Percentiles rank a stretch among this genome's conserved stretches.
Conservation (phyloP, 2,888 invertebrate species). For the Archips crataeganus region DNA sequence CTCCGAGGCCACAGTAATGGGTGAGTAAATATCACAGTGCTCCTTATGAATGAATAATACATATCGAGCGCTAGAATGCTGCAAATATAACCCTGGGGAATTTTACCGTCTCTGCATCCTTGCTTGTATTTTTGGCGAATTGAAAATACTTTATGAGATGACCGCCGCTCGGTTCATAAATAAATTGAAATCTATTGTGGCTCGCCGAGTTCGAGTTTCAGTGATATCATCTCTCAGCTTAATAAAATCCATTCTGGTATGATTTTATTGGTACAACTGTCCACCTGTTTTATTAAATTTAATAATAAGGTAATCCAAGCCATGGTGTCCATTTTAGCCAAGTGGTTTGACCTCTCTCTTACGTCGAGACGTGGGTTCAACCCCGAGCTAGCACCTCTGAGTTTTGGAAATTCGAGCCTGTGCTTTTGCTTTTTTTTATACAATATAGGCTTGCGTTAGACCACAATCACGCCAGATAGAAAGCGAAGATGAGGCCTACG, state of each 20-base stretch:
- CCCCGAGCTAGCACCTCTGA: too few relatives aligned
- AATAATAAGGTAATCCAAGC: neutral
- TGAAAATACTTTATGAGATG: slow-evolving; percentile 43
- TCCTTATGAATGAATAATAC: slow-evolving; percentile 81
- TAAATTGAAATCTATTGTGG: slow-evolving; percentile 22
- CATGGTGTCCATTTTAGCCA: neutral
- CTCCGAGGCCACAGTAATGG: slow-evolving; percentile 74
- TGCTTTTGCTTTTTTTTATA: too few relatives aligned
- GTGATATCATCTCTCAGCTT: neutral
- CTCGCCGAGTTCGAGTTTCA: neutral
- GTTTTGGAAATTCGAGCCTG: too few relatives aligned
- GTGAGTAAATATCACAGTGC: slow-evolving; percentile 79
- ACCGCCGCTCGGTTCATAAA: slow-evolving; percentile 6
- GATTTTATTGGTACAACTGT: neutral
- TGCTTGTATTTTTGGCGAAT: slow-evolving; percentile 50
- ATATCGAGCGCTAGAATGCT: slow-evolving; percentile 65
- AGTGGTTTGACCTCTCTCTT: too few relatives aligned
- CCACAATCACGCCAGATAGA: too few relatives aligned
- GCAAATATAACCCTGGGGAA: slow-evolving; percentile 63
- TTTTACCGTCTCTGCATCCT: slow-evolving; percentile 49
- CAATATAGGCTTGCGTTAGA: too few relatives aligned
- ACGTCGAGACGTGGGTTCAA: too few relatives aligned
- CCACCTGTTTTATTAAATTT: neutral
- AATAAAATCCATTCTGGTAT: slow-evolving; percentile 2
- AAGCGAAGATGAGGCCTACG: too few relatives aligned